Evolutionary conservation across 2,797 vertebrate species (phyloP).

Genomic region (Morelia viridis): DNA sequence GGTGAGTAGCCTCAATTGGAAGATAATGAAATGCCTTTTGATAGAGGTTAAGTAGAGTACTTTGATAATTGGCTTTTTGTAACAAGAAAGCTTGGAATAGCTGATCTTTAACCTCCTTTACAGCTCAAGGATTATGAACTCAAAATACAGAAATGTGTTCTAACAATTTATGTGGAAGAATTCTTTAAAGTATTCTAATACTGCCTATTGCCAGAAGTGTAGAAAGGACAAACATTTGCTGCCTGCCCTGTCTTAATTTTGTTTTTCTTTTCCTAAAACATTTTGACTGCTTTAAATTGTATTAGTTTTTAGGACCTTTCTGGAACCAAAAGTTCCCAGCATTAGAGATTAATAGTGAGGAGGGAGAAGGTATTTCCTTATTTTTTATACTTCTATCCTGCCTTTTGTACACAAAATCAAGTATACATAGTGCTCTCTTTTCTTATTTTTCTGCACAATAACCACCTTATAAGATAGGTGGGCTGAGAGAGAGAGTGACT

Average conservation of each 20-base stretch:
- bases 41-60: neutral
- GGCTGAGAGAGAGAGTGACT: no score
- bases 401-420: no score
- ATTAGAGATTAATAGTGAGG: no score
- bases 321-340: no score
- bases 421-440: no score
- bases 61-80: neutral
- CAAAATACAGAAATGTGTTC: neutral
- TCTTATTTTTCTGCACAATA: no score
- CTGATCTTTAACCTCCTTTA: neutral
- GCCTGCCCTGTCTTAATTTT: neutral
- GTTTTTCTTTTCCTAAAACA: neutral
- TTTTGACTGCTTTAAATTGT: neutral
- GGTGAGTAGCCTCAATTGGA: neutral
- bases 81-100: neutral
- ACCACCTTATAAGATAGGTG: no score
- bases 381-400: neutral
- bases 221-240: neutral
- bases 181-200: neutral
- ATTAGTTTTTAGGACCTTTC: neutral
- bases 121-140: neutral
- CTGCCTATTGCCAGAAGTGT: neutral
- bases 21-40: neutral
- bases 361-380: neutral
- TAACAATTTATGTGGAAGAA: neutral